These are phyloP conservation scores for Nemotelus pantherinus DNA, from an alignment of 2,888 invertebrate species.

Conservation along the genomic window DNA sequence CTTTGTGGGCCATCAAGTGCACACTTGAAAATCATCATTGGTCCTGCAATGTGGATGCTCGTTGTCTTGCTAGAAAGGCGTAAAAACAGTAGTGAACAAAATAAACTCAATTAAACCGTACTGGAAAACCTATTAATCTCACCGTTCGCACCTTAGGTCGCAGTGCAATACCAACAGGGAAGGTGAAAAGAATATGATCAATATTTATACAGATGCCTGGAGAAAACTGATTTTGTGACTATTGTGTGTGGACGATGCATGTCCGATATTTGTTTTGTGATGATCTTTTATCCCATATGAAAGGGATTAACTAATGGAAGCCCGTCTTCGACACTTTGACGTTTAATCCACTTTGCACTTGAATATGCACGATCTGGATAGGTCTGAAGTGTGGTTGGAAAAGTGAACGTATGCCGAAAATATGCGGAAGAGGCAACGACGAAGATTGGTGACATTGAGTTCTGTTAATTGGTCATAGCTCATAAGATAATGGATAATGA, in stretches of 20 bases:
- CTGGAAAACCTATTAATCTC: neutral
- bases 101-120: slow-evolving; percentile 23
- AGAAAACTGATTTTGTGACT: neutral
- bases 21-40: neutral
- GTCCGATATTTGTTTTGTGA: slow-evolving; percentile 28
- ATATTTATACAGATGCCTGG: slow-evolving; percentile 34
- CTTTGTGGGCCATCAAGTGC: neutral
- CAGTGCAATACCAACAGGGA: neutral
- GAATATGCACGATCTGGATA: neutral
- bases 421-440: too few relatives aligned
- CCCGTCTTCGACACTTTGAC: neutral
- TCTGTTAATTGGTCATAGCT: too few relatives aligned
- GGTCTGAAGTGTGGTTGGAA: too few relatives aligned
- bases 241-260: neutral
- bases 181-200: neutral
- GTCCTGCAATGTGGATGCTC: too few relatives aligned
- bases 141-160: neutral
- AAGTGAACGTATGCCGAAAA: too few relatives aligned
- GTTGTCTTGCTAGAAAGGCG: neutral
- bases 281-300: slow-evolving; percentile 36
- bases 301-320: slow-evolving; percentile 34
- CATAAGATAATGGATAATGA: too few relatives aligned
- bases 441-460: too few relatives aligned
- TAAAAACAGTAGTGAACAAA: slow-evolving; percentile 42
- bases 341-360: slow-evolving; percentile 3